A percentile compares a stretch with the other conserved stretches of the same genome.
Conservation (phyloP, 1,140 invertebrate genomes). For the Ladona fulva region DNA sequence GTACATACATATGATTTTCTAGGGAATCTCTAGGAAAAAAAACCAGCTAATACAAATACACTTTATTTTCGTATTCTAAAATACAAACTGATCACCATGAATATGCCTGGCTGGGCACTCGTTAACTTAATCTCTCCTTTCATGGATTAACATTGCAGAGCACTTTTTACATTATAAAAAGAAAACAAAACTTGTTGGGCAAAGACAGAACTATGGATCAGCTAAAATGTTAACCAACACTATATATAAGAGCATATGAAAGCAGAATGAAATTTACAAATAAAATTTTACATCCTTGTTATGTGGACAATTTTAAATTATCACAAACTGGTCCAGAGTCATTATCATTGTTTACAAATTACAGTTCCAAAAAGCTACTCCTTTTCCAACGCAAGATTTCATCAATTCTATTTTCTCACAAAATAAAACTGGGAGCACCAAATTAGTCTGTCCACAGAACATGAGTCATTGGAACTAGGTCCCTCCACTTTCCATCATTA, state of each 20-base stretch:
- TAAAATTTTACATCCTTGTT: neutral
- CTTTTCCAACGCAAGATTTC: neutral
- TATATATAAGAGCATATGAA: slow-evolving; percentile 10
- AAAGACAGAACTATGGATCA: neutral
- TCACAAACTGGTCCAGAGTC: neutral
- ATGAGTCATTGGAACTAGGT: neutral
- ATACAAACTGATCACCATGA: slow-evolving; percentile 9
- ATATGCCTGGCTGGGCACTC: neutral
- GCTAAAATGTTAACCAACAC: slow-evolving; percentile 1
- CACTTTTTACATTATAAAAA: neutral
- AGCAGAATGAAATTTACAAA: neutral
- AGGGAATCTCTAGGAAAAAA: neutral
- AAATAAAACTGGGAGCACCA: neutral
- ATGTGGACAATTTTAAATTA: neutral
- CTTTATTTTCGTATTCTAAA: slow-evolving; percentile 11
- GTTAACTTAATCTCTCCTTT: neutral
- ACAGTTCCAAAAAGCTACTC: too few relatives aligned
- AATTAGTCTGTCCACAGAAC: neutral
- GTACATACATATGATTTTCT: too few relatives aligned
- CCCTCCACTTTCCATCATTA: neutral
- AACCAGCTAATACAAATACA: neutral
- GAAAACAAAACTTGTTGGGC: neutral
- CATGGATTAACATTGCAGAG: slow-evolving; percentile 9
- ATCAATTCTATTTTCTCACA: neutral
- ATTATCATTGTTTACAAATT: too few relatives aligned